A percentile compares a stretch with the other conserved stretches of the same genome.
These are phyloP conservation scores for Salmo trutta DNA, from an alignment of 2,797 vertebrate species.

Conservation along the genomic window DNA sequence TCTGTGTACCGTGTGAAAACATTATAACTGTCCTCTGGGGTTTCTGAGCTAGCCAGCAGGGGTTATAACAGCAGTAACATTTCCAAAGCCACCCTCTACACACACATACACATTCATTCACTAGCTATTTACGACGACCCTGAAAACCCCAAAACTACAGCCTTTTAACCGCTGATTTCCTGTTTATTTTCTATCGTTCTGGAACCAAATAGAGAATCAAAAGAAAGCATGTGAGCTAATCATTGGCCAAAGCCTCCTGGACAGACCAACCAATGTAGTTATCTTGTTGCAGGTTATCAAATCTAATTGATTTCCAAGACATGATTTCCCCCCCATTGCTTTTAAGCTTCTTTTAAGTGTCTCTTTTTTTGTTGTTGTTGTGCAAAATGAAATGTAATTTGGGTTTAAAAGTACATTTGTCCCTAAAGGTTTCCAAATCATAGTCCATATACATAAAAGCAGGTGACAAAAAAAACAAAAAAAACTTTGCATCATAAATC, in stretches of 20 bases:
- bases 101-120: neutral
- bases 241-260: conserved; percentile 19
- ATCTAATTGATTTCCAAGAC: conserved; percentile 51
- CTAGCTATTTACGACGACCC: conserved; percentile 19
- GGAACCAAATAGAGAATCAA: conserved; percentile 22
- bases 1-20: neutral
- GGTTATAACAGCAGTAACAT: neutral
- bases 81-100: too few species aligned
- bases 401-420: conserved; percentile 51
- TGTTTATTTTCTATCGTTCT: conserved; percentile 20
- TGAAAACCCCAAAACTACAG: conserved; percentile 16
- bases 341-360: conserved; percentile 41
- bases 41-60: conserved; percentile 8
- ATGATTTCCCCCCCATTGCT: conserved; percentile 23
- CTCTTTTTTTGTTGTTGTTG: conserved; percentile 16
- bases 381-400: conserved; percentile 51
- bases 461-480: conserved; percentile 21
- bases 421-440: conserved; percentile 42
- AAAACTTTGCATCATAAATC: conserved; percentile 30
- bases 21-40: neutral
- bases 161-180: conserved; percentile 10
- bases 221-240: conserved; percentile 21
- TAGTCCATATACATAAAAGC: conserved; percentile 43
- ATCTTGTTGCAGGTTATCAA: conserved; percentile 38
- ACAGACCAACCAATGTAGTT: conserved; percentile 19